phyloP scores from a whole-genome alignment of 2,113 vertebrate genomes.

The Deroptyus accipitrinus region DNA sequence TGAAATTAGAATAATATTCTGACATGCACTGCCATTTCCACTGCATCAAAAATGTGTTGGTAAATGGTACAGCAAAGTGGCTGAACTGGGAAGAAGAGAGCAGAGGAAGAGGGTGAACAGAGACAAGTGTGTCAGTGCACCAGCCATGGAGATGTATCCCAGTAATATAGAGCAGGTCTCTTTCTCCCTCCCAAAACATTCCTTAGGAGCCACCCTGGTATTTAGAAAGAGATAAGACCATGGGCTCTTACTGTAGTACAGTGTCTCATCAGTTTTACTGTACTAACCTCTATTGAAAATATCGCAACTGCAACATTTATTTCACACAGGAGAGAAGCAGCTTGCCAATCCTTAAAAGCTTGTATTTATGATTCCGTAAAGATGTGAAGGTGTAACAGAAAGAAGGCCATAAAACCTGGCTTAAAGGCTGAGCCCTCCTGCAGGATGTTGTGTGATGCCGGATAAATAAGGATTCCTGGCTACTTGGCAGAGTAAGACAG shows the following conservation, averaged over 20 bases:
- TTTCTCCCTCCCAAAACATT: not conserved
- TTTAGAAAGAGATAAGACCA: not conserved
- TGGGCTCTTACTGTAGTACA: not conserved
- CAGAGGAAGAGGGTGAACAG: not conserved
- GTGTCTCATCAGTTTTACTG: not conserved
- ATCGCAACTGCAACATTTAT: not conserved
- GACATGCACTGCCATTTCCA: not conserved
- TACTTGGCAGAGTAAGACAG: not conserved
- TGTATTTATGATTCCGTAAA: not conserved
- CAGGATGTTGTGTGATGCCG: accelerated
- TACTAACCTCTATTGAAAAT: not conserved
- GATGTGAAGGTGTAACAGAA: not conserved
- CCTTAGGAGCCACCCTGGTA: not conserved
- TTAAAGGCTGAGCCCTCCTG: not conserved
- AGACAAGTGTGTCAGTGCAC: not conserved
- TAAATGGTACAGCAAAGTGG: not conserved
- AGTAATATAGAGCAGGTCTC: not conserved
- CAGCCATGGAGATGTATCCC: not conserved
- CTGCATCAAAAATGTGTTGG: not conserved
- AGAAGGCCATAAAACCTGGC: not conserved
- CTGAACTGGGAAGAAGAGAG: not conserved
- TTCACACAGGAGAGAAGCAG: not conserved
- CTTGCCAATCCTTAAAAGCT: not conserved
- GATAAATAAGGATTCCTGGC: not conserved
- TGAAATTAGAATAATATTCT: not conserved